Conservation (phyloP, 2,113 vertebrate species). For the Rhabdomys dilectus region DNA sequence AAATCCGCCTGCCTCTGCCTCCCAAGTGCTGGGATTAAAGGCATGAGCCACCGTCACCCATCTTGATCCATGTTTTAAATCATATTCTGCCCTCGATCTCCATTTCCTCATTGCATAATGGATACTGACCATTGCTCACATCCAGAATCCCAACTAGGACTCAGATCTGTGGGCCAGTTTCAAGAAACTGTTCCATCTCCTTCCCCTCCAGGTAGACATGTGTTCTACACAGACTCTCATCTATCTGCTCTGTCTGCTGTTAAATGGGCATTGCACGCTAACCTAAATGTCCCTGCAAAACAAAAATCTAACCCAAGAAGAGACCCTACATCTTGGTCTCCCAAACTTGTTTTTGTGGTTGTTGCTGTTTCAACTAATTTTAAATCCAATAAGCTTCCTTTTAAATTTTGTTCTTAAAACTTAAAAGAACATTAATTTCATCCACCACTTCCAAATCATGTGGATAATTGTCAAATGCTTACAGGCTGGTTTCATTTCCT, state of each 20-base stretch:
- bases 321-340: not conserved
- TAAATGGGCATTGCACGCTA: not conserved
- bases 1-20: too few relatives aligned
- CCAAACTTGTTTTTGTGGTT: not conserved
- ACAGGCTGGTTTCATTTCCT: conserved; percentile 59
- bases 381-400: conserved; percentile 32
- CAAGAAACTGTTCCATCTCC: not conserved
- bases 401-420: conserved; percentile 25
- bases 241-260: not conserved
- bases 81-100: not conserved
- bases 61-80: not conserved
- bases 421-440: conserved; percentile 56
- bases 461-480: conserved; percentile 27
- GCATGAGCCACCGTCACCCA: too few relatives aligned
- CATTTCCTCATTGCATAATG: not conserved
- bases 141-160: not conserved
- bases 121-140: not conserved
- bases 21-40: too few relatives aligned
- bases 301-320: not conserved
- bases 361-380: not conserved
- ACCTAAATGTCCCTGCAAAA: not conserved
- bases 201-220: not conserved
- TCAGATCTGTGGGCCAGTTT: too few relatives aligned
- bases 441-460: conserved; percentile 27
- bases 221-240: conserved; percentile 3